Evolutionary conservation across 2,797 vertebrate genomes (phyloP).

Genomic region (Pteronotus mesoamericanus): DNA sequence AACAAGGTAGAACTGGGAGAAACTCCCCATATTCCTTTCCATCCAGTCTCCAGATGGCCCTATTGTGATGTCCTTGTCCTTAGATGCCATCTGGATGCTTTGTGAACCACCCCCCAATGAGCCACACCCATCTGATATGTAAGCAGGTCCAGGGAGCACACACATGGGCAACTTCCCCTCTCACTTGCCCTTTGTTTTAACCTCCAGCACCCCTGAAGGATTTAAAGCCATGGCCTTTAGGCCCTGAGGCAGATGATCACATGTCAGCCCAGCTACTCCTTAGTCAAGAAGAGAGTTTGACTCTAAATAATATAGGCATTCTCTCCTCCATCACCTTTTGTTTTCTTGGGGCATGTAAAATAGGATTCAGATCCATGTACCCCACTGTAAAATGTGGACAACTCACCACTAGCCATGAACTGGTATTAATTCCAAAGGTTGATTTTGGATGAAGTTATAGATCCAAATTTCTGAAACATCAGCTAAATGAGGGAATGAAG

Average conservation of each 20-base stretch:
- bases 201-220: not conserved
- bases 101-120: not conserved
- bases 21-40: not conserved
- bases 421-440: not conserved
- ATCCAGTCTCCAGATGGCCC: not conserved
- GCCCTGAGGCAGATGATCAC: not conserved
- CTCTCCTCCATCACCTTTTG: not conserved
- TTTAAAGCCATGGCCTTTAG: not conserved
- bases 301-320: not conserved
- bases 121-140: rapidly evolving
- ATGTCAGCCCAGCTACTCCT: not conserved
- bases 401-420: not conserved
- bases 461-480: not conserved
- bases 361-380: not conserved
- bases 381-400: not conserved
- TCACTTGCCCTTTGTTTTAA: not conserved
- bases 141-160: not conserved
- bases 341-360: not conserved
- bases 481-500: not conserved
- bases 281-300: not conserved
- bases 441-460: not conserved
- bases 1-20: not conserved
- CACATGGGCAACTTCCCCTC: rapidly evolving
- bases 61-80: not conserved
- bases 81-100: not conserved